Base-by-base conservation (phyloP, 1,140 invertebrate species). In the Theocolax elegans region DNA sequence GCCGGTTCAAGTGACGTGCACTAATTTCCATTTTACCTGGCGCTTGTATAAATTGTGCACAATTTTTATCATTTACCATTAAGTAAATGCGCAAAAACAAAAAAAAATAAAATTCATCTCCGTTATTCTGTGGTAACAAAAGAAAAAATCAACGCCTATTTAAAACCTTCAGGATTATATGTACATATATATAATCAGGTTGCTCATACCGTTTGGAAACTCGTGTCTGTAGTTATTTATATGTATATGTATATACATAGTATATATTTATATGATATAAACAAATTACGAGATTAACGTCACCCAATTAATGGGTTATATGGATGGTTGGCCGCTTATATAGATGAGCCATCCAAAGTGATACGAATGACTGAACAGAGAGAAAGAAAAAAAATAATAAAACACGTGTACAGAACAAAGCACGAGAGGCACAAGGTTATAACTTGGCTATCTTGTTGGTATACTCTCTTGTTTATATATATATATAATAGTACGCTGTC, bases 41-140 rank as follows among this genome's bases (percentile, higher is more conserved):
- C n/a, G n/a, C n/a, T n/a, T n/a, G n/a, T n/a, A n/a, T n/a, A n/a
- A n/a, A n/a, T n/a, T n/a, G 65, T 56, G 64, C 67, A 70, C 25
- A 59, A n/a, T n/a, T n/a, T n/a, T n/a, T n/a, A n/a, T n/a, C n/a
- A n/a, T n/a, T n/a, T n/a, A n/a, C n/a, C n/a, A n/a, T n/a, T n/a
- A n/a, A n/a, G n/a, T n/a, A n/a, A n/a, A 58, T 27, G 60, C 40
- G 49, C 46, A n/a, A 23, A 6, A 10, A 6, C 31, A 35, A 35
- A 35, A 35, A 6, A 35, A 46, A 51, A 54, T 72, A 10, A 67
- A 59, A 68, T 59, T 75, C 74, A 73, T 56, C 78, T 83, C 75
- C 80, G 82, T 85, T 85, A 85, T 85, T 85, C 83, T 85, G 83
- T 85, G 81, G 81, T 80, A 35, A 35, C 31, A 35, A 10, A 35